Evolutionary conservation across 2,113 vertebrate species (phyloP), one percentile per base, ranked within the genome.

Genomic region (Balaeniceps rex): DNA sequence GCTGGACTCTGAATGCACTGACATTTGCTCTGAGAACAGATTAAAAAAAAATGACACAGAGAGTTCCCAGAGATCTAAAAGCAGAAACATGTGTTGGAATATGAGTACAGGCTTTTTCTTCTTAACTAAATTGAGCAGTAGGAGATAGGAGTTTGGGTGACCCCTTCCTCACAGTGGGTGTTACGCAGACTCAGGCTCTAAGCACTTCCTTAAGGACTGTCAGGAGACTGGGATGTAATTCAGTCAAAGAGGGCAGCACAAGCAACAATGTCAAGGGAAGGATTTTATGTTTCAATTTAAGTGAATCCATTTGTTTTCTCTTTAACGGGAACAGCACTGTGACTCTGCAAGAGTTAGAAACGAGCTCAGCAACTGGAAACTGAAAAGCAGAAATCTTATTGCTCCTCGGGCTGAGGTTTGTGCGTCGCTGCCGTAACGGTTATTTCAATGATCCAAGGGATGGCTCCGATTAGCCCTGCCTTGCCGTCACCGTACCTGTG

Each of bases 31-130:
- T 83, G 51, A 34, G 55, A 83, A 33, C 36, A 64, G 51, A 63
- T 25, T 22, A 24, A 34, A 57, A 51, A 51, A 60, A 54, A 54
- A 76, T 15, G 19, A 47, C 57, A 28, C 85, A 40, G 64, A 24
- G 78, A 86, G 63, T 75, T 96, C 83, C 66, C 95, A 96, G 66
- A 72, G 66, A 54, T 60, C 34, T 46, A 44, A 96, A 95, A 98
- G 95, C 95, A 97, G 95, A 97, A 97, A 91, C 95, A 97, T 94
- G 95, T 97, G 97, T 95, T 84, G 90, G 94, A 86, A 71, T 14
- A 65, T 69, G 77, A 92, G 80, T 58, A 33, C 14, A 18, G 69
- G 87, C 65, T 60, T 81, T 79, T 94, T 80, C 66, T 54, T 64
- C 88, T 84, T 49, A 93, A 95, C 61, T 63, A 57, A 87, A 70